Base-by-base conservation (phyloP, 2,888 invertebrate genomes). In the Heteromurus nitidus region DNA sequence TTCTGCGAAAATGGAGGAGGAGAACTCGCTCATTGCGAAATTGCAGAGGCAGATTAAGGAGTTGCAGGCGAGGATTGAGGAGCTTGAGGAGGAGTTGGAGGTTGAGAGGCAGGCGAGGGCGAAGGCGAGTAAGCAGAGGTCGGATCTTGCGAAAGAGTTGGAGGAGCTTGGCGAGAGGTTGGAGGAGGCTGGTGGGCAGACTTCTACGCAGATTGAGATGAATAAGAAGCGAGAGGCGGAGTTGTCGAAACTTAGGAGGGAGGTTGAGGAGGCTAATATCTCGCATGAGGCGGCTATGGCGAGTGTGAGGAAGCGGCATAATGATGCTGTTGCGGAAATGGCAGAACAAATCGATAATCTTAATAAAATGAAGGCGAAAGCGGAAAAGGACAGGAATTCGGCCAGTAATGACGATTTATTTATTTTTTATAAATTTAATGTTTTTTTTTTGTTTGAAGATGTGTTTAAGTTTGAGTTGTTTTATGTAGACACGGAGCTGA, bases 151-250 rank as follows among this genome's bases (percentile, higher is more conserved):
- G 86, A 94, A 97, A 87, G 99, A 99, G 91, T 93, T 99, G 86
- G 98, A 98, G 89, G 97, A 98, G 91, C 92, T 98, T 89, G 73
- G 80, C 30, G 31, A 42, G 50, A 1, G 58, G 13, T 93, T 98
- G 88, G 99, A 99, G 90, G 99, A 99, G 91, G 98, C 99, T 89
- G 98, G 98, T 89, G 99, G 99, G 90, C 99, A 98, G 89, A 99
- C 99, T 88, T 96, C 97, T 72, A 98, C 98, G 65, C 92, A 92
- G 87, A 88, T 89, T 81, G 98, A 99, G 91, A 94, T 99, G 90
- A 99, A 99, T 95, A 99, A 99, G 94, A 99, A 99, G 92, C 96
- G 99, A 88, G 99, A 99, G 91, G 96, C 98, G 89, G 99, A 99
- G 92, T 94, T 99, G 88, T 95, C 96, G 93, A 99, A 99, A 91